Base-by-base conservation (phyloP, 2,113 vertebrate genomes). In the Calidris pygmaea region DNA sequence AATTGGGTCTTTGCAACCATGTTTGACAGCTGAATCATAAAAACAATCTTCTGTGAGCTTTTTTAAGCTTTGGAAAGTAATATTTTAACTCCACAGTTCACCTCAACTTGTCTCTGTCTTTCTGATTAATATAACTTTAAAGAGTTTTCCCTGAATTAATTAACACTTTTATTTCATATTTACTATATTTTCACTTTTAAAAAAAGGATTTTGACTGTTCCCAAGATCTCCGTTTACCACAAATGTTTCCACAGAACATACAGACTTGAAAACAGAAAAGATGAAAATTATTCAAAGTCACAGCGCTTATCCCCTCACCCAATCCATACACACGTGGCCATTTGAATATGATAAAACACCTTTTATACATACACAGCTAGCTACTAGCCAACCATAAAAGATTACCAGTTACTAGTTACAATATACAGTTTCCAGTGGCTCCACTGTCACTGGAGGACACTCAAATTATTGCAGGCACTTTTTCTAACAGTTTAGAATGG, bases 131-230 rank as follows among this genome's bases (percentile, higher is more conserved):
- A 39, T 9, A 30, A 65, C 63, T 79, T 91, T 70, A 62, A 82
- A 65, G 67, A 65, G 53, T 56, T 94, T 86, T 63, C 75, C 30
- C 52, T 90, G 87, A 88, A 94, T 90, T 77, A 96, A 91, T 90
- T 92, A 95, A 75, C 75, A 93, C 72, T 80, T 92, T 62, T 72
- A 75, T 73, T 85, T 94, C 48, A 5, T 91, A 91, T 93, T 95
- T 95, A 91, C 87, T 94, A 77, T 90, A 52, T 66, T 93, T 91
- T 63, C 60, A 43, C 63, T 77, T 89, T 32, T 15, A 14, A 84
- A 72, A 75, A 55, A 21, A 18, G 29, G 1, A 55, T 55, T 82
- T 71, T 59, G n/a, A n/a, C 39, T 83, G 18, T 78, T 91, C 52
- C 43, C 21, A 79, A 48, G 58, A 77, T 48, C 60, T 78, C 52